phyloP scores from a whole-genome alignment of 2,888 invertebrate genomes.

The Pollenia amentaria region DNA sequence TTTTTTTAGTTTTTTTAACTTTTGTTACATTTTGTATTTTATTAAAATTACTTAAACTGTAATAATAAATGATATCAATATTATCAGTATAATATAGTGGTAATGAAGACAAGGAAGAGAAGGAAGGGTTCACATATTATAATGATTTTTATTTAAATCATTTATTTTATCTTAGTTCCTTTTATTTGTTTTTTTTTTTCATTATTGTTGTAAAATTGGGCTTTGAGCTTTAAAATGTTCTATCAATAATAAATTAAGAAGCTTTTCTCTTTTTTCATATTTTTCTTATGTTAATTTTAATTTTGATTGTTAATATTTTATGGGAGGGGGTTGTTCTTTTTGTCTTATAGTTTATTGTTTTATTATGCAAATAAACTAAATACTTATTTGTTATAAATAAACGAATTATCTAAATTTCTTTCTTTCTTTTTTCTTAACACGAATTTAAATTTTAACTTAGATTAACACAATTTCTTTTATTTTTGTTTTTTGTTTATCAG shows the following conservation, averaged over 20 bases:
- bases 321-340: conserved; percentile 33
- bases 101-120: conserved; percentile 43
- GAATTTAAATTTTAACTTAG: conserved; percentile 48
- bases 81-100: conserved; percentile 19
- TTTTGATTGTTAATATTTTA: conserved; percentile 68
- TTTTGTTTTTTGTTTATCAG: conserved; percentile 22
- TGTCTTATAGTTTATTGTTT: conserved; percentile 70
- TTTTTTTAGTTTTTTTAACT: neutral
- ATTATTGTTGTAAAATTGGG: conserved; percentile 44
- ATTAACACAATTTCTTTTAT: conserved; percentile 49
- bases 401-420: conserved; percentile 45
- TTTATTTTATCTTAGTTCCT: neutral
- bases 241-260: conserved; percentile 44
- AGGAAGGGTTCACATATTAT: conserved; percentile 28
- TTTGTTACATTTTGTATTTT: conserved; percentile 16
- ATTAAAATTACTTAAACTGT: conserved; percentile 61
- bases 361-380: conserved; percentile 64
- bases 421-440: conserved; percentile 38
- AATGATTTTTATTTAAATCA: conserved; percentile 27
- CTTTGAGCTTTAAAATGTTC: conserved; percentile 53
- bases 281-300: conserved; percentile 18
- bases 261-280: conserved; percentile 11
- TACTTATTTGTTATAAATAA: conserved; percentile 40
- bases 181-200: neutral
- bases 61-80: conserved; percentile 43